Evolutionary conservation across 2,113 vertebrate genomes (phyloP).

Genomic region (Eurystomus gularis): DNA sequence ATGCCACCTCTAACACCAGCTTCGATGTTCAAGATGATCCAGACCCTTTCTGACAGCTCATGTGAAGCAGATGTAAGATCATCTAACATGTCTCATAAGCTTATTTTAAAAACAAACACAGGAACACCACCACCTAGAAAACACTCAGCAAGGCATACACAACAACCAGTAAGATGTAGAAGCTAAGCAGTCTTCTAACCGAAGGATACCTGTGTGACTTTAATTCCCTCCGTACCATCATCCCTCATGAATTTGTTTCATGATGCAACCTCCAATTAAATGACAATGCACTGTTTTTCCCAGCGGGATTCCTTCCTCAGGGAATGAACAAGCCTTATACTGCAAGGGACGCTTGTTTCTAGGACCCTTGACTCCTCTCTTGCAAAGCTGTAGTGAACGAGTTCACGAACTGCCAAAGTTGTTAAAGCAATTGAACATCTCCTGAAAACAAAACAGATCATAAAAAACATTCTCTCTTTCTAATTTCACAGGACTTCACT

Average conservation of each 20-base stretch:
- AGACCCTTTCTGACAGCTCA: neutral
- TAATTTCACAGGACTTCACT: neutral
- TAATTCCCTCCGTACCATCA: neutral
- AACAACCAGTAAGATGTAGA: neutral
- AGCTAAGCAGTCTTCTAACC: neutral
- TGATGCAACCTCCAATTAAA: constrained; percentile 50
- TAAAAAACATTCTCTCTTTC: neutral
- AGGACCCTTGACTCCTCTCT: neutral
- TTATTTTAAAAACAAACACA: neutral
- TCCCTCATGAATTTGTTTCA: neutral
- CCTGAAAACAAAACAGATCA: neutral
- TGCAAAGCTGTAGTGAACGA: neutral
- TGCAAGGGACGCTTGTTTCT: neutral
- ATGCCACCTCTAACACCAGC: neutral
- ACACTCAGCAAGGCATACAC: neutral
- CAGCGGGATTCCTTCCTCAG: neutral
- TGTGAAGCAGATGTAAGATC: neutral
- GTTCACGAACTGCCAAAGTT: neutral
- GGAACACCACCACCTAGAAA: neutral
- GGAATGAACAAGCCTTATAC: neutral
- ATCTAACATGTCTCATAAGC: neutral
- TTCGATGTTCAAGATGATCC: neutral
- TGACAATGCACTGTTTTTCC: neutral
- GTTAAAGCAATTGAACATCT: neutral
- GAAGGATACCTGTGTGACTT: neutral